Base-by-base conservation (phyloP, 2,113 vertebrate genomes). In the Silurus glanis region DNA sequence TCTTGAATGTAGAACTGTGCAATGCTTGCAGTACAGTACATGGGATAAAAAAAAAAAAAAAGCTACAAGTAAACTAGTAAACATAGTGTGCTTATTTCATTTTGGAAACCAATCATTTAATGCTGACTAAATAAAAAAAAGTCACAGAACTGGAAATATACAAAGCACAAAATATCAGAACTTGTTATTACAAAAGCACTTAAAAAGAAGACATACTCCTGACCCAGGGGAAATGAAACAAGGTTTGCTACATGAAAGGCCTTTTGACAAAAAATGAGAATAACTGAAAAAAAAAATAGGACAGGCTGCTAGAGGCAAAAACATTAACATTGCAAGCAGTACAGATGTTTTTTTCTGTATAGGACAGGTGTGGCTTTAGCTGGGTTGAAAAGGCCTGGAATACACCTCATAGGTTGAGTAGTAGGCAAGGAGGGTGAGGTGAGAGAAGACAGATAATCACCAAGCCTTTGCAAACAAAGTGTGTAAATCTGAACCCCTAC, bases 321-420 rank as follows among this genome's bases (percentile, higher is more conserved):
- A 59, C 66, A 10, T 12, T 37, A 71, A 47, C 7, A 9, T 3
- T 25, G 19, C 47, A 47, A 5, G 19, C 45, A 21, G 14, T 51
- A 25, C 28, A 72, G 47, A 53, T n/a, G 0, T 21, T 82, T 66
- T 37, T 37, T 59, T 79, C 19, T 59, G 53, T 13, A 75, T 51
- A 53, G 21, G 49, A 56, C 81, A 86, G 81, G 88, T 88, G 81
- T 86, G 85, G 81, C 66, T 80, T 12, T 67, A 76, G 16, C 56
- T 47, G 66, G 62, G 37, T 51, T 83, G 53, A 83, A 78, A 71
- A 78, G 55, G 19, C 25, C 37, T 69, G 37, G 51, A 53, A n/a
- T 10, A 16, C 58, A 47, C 23, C 17, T 58, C 67, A 62, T 14
- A 72, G 78, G 64, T 56, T 37, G 61, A 80, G 51, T n/a, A 85